Conservation (phyloP, 2,113 vertebrate species). For the Hydropotes inermis region DNA sequence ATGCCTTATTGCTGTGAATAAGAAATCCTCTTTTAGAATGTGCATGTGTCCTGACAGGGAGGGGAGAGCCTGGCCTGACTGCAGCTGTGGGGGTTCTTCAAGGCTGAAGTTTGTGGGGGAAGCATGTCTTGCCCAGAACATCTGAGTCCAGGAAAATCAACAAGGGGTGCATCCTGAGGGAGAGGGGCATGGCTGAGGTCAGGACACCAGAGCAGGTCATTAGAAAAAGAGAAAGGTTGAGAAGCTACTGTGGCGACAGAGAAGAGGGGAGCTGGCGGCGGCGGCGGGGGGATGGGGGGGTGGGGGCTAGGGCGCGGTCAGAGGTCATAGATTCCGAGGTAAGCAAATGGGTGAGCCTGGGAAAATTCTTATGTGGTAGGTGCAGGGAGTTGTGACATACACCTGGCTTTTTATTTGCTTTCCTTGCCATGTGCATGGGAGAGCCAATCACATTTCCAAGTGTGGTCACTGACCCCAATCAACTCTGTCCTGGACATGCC, state of each 20-base stretch:
- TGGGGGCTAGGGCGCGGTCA: accelerated
- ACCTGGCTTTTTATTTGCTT: conserved; percentile 37
- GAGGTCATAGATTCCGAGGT: neutral
- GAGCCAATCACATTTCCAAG: conserved; percentile 43
- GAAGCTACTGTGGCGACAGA: neutral
- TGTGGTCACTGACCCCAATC: neutral
- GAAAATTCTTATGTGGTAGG: neutral
- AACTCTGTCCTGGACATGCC: neutral
- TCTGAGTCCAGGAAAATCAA: neutral
- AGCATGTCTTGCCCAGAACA: neutral
- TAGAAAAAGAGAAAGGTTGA: neutral
- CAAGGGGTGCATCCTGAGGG: neutral
- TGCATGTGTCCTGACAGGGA: neutral
- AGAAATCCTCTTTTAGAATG: neutral
- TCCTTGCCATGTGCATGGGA: neutral
- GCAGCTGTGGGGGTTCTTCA: neutral
- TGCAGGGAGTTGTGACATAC: neutral
- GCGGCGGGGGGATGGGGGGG: neutral
- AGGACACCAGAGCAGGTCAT: neutral
- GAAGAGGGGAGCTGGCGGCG: neutral
- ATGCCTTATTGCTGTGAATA: neutral
- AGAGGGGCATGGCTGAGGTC: neutral
- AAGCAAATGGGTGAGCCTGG: neutral
- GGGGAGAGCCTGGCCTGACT: neutral
- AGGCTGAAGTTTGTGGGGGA: neutral